A percentile compares a stretch with the other conserved stretches of the same genome.
These are phyloP conservation scores for Lasiurus cinereus DNA, from an alignment of 2,113 vertebrate genomes.

Conservation along the genomic window DNA sequence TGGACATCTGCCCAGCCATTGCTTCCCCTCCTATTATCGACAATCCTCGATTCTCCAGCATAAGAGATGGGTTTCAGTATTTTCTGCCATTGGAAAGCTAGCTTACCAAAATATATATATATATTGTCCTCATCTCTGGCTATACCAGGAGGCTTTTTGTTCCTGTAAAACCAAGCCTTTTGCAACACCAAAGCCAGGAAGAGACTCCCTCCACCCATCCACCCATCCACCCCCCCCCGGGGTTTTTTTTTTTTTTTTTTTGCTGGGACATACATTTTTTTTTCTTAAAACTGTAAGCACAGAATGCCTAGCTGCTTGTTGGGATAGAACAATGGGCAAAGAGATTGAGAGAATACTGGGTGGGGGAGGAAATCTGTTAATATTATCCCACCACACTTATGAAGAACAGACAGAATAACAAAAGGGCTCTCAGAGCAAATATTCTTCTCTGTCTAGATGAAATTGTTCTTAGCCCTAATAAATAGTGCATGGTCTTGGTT, in stretches of 20 bases:
- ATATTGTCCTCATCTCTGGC: conserved; percentile 29
- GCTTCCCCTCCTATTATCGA: not conserved
- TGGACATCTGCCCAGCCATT: not conserved
- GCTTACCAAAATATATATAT: not conserved
- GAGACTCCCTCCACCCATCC: not conserved
- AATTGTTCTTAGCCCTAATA: not conserved
- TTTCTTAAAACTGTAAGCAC: not conserved
- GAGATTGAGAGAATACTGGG: not conserved
- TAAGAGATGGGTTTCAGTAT: not conserved
- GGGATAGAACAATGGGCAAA: not conserved
- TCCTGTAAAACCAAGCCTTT: not conserved
- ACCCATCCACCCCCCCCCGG: no score
- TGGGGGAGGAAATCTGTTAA: not conserved
- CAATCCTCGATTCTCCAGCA: not conserved
- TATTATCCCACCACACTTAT: not conserved
- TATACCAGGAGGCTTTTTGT: not conserved
- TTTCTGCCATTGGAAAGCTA: not conserved
- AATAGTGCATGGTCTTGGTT: not conserved
- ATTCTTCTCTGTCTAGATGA: not conserved
- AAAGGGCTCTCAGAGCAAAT: not conserved
- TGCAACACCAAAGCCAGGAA: not conserved
- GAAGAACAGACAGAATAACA: not conserved
- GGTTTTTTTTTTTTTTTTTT: not conserved
- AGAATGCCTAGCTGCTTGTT: not conserved
- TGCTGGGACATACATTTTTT: not conserved